These are phyloP conservation scores for Agrochola litura DNA, from an alignment of 2,888 invertebrate genomes.

Conservation along the genomic window DNA sequence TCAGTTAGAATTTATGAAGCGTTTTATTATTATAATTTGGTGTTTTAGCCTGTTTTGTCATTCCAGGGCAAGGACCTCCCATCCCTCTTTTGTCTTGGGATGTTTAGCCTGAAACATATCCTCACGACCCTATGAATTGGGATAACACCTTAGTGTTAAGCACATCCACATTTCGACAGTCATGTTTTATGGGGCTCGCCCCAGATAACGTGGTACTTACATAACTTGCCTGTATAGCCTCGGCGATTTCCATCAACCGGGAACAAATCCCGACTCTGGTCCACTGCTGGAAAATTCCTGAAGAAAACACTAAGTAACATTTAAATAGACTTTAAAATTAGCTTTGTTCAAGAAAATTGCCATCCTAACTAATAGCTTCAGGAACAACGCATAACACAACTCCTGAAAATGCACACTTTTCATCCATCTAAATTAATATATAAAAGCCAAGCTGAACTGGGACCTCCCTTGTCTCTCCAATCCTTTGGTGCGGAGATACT, in stretches of 20 bases:
- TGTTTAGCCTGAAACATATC: background rate
- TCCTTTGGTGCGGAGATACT: too few relatives aligned
- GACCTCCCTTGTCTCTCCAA: background rate
- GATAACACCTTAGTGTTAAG: background rate
- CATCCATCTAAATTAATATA: background rate
- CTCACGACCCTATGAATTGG: background rate
- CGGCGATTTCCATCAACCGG: background rate
- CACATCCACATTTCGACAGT: background rate
- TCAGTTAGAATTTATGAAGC: constrained; percentile 1
- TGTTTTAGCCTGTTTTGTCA: background rate
- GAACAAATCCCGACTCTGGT: too few relatives aligned
- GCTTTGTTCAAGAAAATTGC: background rate
- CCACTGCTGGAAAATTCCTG: background rate
- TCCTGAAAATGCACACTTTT: background rate
- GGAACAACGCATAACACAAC: background rate
- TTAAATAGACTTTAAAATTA: background rate
- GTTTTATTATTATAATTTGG: constrained; percentile 28
- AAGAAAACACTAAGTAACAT: background rate
- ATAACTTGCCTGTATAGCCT: background rate
- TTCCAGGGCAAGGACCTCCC: background rate
- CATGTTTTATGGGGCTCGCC: background rate
- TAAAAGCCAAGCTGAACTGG: background rate
- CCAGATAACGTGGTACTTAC: background rate
- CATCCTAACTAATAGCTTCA: background rate
- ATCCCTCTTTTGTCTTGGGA: too few relatives aligned